These are phyloP conservation scores for Nemotelus nigrinus DNA, from an alignment of 2,888 invertebrate genomes.

Conservation along the genomic window DNA sequence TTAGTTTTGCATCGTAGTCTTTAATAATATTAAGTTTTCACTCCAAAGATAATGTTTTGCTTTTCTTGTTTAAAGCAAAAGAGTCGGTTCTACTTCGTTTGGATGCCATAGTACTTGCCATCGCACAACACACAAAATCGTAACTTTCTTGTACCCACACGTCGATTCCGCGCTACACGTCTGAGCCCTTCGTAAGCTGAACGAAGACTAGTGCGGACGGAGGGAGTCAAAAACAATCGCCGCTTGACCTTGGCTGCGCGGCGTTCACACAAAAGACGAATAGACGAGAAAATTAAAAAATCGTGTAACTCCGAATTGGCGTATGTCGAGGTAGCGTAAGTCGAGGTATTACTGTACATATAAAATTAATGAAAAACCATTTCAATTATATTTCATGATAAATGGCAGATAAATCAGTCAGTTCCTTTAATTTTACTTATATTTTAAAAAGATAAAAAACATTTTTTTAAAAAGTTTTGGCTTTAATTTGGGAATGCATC, in stretches of 20 bases:
- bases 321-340: constrained; percentile 2
- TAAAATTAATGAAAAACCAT: neutral
- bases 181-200: constrained; percentile 1
- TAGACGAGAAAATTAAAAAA: constrained; percentile 3
- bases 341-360: neutral
- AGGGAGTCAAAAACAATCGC: neutral
- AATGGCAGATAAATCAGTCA: no score
- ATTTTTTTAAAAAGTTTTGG: no score
- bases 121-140: constrained; percentile 6
- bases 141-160: neutral
- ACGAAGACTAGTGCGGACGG: constrained; percentile 3
- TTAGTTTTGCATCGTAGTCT: constrained; percentile 6
- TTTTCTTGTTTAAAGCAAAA: constrained; percentile 9
- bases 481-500: no score
- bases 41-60: constrained; percentile 35
- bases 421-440: no score
- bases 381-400: no score
- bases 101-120: neutral
- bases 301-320: constrained; percentile 5
- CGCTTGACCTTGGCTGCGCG: neutral
- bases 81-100: constrained; percentile 12
- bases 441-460: no score
- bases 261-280: neutral
- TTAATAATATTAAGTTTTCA: constrained; percentile 22
- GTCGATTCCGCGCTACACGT: constrained; percentile 2